Evolutionary conservation across 1,140 invertebrate genomes (phyloP).

Genomic region (Bacillus rossius): DNA sequence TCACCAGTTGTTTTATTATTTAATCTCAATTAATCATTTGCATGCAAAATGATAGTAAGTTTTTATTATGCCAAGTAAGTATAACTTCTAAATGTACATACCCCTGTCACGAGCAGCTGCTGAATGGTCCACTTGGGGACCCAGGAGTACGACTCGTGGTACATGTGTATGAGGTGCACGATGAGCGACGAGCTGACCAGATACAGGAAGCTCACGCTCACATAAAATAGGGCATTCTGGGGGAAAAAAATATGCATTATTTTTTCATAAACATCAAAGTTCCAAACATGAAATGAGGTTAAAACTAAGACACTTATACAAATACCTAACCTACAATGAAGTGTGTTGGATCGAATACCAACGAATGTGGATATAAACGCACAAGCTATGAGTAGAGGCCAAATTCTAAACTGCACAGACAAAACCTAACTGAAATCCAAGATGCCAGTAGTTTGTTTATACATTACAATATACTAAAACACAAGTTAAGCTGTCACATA

Average conservation of each 20-base stretch:
- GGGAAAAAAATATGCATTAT: constrained; percentile 31
- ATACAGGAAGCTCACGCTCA: constrained; percentile 57
- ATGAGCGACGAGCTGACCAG: constrained; percentile 57
- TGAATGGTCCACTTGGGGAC: constrained; percentile 50
- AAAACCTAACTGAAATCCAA: no score
- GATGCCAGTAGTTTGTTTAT: no score
- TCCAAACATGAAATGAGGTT: neutral
- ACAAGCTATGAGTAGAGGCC: no score
- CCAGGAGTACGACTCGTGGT: constrained; percentile 55
- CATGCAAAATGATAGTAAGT: no score
- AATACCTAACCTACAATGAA: neutral
- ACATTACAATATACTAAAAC: no score
- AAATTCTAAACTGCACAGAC: no score
- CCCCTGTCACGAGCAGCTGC: constrained; percentile 46
- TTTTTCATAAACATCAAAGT: neutral
- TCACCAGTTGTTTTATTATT: no score
- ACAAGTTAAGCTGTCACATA: no score
- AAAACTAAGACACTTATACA: neutral
- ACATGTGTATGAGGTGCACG: constrained; percentile 54
- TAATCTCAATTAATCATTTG: no score
- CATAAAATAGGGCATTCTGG: constrained; percentile 57
- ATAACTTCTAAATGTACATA: no score
- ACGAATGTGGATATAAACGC: no score
- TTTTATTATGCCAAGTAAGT: no score
- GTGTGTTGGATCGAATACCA: neutral